Conservation (phyloP, 2,113 vertebrate species). For the Aldabrachelys gigantea region DNA sequence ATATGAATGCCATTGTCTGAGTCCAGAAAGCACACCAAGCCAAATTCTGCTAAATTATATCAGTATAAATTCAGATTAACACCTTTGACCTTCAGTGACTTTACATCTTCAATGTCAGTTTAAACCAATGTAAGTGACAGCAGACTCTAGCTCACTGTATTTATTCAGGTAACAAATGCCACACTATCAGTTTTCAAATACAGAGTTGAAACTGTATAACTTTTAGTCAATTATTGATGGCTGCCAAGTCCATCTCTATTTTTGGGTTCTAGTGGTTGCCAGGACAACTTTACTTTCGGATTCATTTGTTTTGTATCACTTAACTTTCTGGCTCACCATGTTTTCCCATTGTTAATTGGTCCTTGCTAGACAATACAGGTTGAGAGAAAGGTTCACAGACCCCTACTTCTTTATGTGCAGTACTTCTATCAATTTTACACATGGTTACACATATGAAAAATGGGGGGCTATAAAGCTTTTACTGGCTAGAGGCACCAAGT, state of each 20-base stretch:
- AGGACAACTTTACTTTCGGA: fast-evolving
- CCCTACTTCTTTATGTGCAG: not conserved
- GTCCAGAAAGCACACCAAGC: fast-evolving
- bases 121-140: not conserved
- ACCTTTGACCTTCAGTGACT: not conserved
- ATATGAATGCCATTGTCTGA: not conserved
- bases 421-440: not conserved
- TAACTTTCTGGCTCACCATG: not conserved
- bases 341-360: constrained; percentile 10
- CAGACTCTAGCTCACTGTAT: not conserved
- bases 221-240: not conserved
- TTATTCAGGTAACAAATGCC: not conserved
- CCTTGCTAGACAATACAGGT: not conserved
- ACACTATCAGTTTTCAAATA: not conserved
- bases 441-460: not conserved
- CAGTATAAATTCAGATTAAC: not conserved
- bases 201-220: not conserved
- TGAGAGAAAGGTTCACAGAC: not conserved
- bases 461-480: not conserved
- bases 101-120: fast-evolving
- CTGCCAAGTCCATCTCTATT: not conserved
- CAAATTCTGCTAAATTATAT: not conserved
- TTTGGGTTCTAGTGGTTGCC: not conserved
- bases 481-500: not conserved
- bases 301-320: not conserved